phyloP scores from a whole-genome alignment of 2,113 vertebrate species.

The Orycteropus afer region DNA sequence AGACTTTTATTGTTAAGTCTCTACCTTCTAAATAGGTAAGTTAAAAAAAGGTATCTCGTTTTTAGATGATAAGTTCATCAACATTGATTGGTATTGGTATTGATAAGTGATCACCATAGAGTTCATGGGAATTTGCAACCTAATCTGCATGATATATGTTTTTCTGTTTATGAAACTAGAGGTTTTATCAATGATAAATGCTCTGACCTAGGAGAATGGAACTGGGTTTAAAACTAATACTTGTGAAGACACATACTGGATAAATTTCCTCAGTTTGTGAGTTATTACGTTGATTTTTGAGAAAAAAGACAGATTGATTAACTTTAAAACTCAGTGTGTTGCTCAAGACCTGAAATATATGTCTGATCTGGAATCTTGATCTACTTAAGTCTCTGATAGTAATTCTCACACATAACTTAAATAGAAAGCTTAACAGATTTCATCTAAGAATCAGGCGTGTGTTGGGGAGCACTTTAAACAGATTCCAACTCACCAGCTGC shows the following conservation, averaged over 20 bases:
- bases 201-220: background rate
- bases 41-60: background rate
- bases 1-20: background rate
- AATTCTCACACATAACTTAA: background rate
- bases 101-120: background rate
- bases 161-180: background rate
- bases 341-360: background rate
- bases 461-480: accelerated
- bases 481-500: too few relatives aligned
- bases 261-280: background rate
- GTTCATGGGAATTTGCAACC: background rate
- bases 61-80: background rate
- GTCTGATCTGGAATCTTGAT: background rate
- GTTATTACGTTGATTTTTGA: background rate
- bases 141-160: background rate
- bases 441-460: background rate
- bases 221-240: background rate
- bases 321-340: background rate
- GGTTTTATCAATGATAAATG: background rate
- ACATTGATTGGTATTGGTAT: too few relatives aligned
- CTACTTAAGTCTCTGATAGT: too few relatives aligned
- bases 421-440: background rate
- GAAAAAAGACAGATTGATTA: background rate
- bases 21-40: background rate
- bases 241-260: background rate